Conservation (phyloP, 1,140 invertebrate genomes). For the Ceratina calcarata region DNA sequence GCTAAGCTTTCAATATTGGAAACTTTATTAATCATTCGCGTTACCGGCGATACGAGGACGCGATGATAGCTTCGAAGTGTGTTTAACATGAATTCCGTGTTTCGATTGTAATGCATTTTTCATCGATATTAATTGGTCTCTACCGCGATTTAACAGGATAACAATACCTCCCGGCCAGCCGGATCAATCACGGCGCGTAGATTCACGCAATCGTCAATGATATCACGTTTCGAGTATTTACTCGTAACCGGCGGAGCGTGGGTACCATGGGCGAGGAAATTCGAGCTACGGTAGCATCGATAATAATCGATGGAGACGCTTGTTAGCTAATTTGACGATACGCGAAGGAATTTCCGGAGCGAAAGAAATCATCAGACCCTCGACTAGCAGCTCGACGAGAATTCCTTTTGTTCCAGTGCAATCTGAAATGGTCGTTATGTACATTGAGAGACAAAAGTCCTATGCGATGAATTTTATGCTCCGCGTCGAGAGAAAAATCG, state of each 20-base stretch:
- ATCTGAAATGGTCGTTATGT: background rate
- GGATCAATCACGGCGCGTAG: background rate
- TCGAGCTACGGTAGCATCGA: too few species aligned
- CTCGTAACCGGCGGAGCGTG: background rate
- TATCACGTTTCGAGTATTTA: slow-evolving; percentile 25
- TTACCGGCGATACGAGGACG: background rate
- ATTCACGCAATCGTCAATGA: slow-evolving; percentile 12
- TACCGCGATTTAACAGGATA: background rate
- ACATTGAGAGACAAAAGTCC: background rate
- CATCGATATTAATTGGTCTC: slow-evolving; percentile 1
- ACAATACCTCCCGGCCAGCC: background rate
- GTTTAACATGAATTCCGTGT: background rate
- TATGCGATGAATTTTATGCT: too few species aligned
- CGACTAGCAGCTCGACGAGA: background rate
- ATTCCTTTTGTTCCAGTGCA: background rate
- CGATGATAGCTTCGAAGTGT: background rate
- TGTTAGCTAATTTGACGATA: background rate
- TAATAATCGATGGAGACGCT: background rate
- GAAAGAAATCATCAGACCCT: background rate
- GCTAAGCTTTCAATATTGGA: slow-evolving; percentile 8
- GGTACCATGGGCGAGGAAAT: background rate
- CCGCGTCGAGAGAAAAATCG: too few species aligned
- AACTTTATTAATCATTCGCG: slow-evolving; percentile 23
- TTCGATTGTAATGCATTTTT: background rate
- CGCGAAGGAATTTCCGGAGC: background rate